Base-by-base conservation (phyloP, 2,888 invertebrate genomes). In the Ceratothoa steindachneri region DNA sequence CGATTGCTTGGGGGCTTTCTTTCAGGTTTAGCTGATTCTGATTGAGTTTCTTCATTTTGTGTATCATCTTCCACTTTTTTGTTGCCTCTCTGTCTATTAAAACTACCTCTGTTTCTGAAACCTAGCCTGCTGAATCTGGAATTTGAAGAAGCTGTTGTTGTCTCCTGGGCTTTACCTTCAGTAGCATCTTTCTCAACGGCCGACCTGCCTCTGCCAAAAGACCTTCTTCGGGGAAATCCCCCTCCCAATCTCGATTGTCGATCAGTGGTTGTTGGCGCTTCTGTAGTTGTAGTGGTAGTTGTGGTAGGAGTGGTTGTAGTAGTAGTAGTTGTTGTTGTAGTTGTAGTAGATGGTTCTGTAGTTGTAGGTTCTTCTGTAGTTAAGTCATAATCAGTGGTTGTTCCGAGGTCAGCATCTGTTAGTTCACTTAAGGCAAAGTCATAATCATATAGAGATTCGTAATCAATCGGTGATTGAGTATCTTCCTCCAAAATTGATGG, bases 241-340 rank as follows among this genome's bases (percentile, higher is more conserved):
- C 60, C 4, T 12, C 41, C 24, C n/a, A 27, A 64, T 3, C 31
- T 30, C 41, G 30, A 22, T 15, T 41, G 15, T 24, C 28, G 27
- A 5, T 15, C 15, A 9, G 41, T 3, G 12, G 71, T 30, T 22
- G 71, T 27, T 29, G 71, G 28, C 19, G 53, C 60, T 70, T 7
- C 27, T 19, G 71, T 41, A 7, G 71, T 24, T 66, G 75, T 73
- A 9, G 75, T 73, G 0, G 77, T 74, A 7, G 77, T 72, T 4
- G 75, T 72, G 22, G 72, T 72, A 4, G 75, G 52, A 15, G 75
- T 67, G 22, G 72, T 67, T 2, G 75, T 74, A 3, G 74, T 74
- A 12, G 72, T 69, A 12, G 78, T 75, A 4, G 78, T 75, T 1
- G 73, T 71, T 4, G 75, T 67, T 0, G 74, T 67, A 7, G 75